Percentiles rank a stretch among this genome's conserved stretches.
Conservation (phyloP, 2,797 vertebrate genomes). For the Atherinosoma microstoma region DNA sequence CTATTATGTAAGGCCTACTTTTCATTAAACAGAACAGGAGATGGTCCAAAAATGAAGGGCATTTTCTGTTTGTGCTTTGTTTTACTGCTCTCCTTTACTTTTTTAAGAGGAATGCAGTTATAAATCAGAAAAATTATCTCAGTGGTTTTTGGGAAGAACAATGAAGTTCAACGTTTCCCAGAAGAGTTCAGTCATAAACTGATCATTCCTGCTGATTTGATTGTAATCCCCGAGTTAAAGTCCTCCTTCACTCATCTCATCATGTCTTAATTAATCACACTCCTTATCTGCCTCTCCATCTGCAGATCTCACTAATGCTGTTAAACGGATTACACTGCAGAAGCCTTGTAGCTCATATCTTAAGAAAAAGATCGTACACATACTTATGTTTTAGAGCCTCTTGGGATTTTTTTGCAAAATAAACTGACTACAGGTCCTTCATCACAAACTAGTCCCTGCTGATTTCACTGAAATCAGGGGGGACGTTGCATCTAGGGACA, state of each 20-base stretch:
- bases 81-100: not conserved
- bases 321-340: constrained; percentile 60
- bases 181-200: constrained; percentile 15
- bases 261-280: constrained; percentile 55
- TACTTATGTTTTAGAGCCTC: constrained; percentile 14
- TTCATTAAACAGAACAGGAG: constrained; percentile 21
- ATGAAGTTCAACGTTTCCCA: not conserved
- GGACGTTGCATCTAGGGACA: not conserved
- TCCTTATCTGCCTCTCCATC: constrained; percentile 48
- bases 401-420: not conserved
- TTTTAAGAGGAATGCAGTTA: not conserved
- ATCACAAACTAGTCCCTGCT: not conserved
- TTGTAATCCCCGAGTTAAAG: constrained; percentile 36
- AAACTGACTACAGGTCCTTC: not conserved
- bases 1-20: constrained; percentile 25
- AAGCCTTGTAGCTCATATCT: constrained; percentile 34
- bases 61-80: not conserved
- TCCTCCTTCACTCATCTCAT: constrained; percentile 39
- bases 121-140: constrained; percentile 3
- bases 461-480: not conserved
- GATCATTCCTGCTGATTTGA: constrained; percentile 40
- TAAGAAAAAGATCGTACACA: not conserved
- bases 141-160: not conserved
- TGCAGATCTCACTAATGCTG: constrained; percentile 45
- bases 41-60: constrained; percentile 2